These are phyloP conservation scores for Drosophila paulistorum DNA, from an alignment of 1,140 invertebrate species.

Conservation along the genomic window DNA sequence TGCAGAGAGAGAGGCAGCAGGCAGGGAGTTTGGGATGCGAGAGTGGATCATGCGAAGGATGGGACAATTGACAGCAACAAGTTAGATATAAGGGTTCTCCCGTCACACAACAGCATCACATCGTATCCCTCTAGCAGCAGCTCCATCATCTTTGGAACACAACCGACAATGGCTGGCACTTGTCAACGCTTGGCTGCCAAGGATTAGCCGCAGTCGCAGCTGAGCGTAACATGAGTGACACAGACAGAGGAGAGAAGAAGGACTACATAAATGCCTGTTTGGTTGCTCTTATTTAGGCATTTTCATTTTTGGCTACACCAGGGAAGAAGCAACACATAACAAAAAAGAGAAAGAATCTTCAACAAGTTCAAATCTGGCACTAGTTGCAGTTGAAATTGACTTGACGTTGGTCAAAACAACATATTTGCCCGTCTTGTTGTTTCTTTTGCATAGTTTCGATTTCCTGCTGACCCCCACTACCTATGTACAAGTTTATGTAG, in stretches of 20 bases:
- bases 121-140: conserved; percentile 31
- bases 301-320: conserved; percentile 8
- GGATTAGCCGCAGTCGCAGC: conserved; percentile 45
- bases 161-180: conserved; percentile 47
- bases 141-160: conserved; percentile 22
- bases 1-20: conserved; percentile 24
- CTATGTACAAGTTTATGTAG: background rate
- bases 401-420: background rate
- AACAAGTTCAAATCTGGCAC: background rate
- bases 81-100: conserved; percentile 35
- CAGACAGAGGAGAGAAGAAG: background rate
- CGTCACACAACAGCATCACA: background rate
- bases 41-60: conserved; percentile 17
- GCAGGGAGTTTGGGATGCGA: background rate
- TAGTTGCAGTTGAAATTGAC: conserved; percentile 19
- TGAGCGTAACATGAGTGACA: conserved; percentile 31
- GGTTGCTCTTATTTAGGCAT: conserved; percentile 13
- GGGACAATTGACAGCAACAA: conserved; percentile 73
- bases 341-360: background rate
- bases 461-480: background rate
- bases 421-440: background rate
- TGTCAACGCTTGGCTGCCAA: conserved; percentile 42
- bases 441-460: conserved; percentile 33
- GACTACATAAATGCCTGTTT: background rate
- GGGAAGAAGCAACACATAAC: background rate